These are phyloP conservation scores for Drosophila maculinotata DNA, from an alignment of 2,888 invertebrate genomes.

Conservation along the genomic window DNA sequence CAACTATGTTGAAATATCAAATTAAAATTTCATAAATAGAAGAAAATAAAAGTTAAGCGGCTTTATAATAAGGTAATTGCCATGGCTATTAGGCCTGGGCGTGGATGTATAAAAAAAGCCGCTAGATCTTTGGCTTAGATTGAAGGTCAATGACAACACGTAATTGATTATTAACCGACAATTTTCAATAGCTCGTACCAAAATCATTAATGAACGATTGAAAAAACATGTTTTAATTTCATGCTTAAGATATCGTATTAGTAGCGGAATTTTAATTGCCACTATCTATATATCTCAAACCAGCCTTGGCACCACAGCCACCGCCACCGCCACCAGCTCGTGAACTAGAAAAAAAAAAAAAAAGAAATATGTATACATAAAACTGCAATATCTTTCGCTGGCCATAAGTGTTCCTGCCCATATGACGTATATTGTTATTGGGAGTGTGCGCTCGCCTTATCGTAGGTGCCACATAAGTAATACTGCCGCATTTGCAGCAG, in stretches of 20 bases:
- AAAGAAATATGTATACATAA: conserved; percentile 18
- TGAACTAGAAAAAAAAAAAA: conserved; percentile 56
- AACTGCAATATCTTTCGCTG: conserved; percentile 47
- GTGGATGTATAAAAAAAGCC: conserved; percentile 50
- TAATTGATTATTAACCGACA: conserved; percentile 77
- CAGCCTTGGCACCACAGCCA: conserved; percentile 45
- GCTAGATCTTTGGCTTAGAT: conserved; percentile 57
- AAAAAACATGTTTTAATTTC: conserved; percentile 79
- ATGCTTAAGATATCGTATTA: conserved; percentile 75
- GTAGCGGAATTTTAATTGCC: conserved; percentile 75
- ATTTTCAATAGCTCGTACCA: conserved; percentile 26
- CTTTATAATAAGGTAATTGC: conserved; percentile 79
- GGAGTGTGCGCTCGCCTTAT: conserved; percentile 27
- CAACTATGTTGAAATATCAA: conserved; percentile 82
- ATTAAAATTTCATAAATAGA: conserved; percentile 76
- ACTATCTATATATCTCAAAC: conserved; percentile 38
- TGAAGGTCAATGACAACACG: conserved; percentile 80
- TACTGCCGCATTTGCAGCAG: conserved; percentile 38
- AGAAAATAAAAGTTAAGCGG: conserved; percentile 67
- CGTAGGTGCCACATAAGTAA: conserved; percentile 71
- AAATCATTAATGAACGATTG: conserved; percentile 54
- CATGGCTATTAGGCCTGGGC: conserved; percentile 72
- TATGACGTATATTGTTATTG: conserved; percentile 69
- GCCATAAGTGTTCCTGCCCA: conserved; percentile 33
- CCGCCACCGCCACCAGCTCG: conserved; percentile 30